Base-by-base conservation (phyloP, 2,113 vertebrate species). In the Okapia johnstoni region DNA sequence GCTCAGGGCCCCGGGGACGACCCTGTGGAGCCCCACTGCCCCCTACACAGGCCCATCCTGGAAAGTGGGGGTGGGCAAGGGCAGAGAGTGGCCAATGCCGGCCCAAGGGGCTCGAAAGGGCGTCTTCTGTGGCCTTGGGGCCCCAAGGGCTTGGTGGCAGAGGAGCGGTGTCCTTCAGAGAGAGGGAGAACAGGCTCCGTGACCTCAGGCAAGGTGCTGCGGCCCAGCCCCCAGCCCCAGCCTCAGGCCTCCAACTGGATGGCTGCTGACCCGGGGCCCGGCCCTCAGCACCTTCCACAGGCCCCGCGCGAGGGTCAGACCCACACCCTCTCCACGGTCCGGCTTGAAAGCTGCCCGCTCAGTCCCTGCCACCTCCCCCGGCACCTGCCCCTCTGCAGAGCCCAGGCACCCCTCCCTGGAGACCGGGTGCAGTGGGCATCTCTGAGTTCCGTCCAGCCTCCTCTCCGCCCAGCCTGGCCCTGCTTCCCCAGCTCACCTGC, bases 41-140 rank as follows among this genome's bases (percentile, higher is more conserved):
- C 43, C 52, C 52, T 52, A 52, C 52, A 52, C 52, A 52, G 46
- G 46, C 46, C 6, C 46, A 46, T 6, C 46, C 46, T 6, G 46
- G 46, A 46, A 46, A 46, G 46, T 46, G 46, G 46, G 10, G n/a
- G 36, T 50, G 33, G 52, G 40, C 16, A 36, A 9, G 21, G 26
- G 5, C 5, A 4, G 11, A 46, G 52, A 9, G 5, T 14, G 52
- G 52, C 11, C 21, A 21, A 23, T 6, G 28, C 26, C n/a, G 46
- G 4, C 3, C 26, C 50, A 43, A 19, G 25, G 73, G 7, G 58
- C 26, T 46, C 66, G 26, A 7, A 26, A 81, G 28, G 52, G 58
- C 4, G 9, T 1, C 7, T 10, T 52, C 50, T 2, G 2, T 8
- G 30, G 66, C 19, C 25, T 3, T 1, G n/a, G 12, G 21, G 40